A percentile compares a stretch with the other conserved stretches of the same genome.
These are phyloP conservation scores for Sturmia bella DNA, from an alignment of 2,888 invertebrate species.

Conservation along the genomic window DNA sequence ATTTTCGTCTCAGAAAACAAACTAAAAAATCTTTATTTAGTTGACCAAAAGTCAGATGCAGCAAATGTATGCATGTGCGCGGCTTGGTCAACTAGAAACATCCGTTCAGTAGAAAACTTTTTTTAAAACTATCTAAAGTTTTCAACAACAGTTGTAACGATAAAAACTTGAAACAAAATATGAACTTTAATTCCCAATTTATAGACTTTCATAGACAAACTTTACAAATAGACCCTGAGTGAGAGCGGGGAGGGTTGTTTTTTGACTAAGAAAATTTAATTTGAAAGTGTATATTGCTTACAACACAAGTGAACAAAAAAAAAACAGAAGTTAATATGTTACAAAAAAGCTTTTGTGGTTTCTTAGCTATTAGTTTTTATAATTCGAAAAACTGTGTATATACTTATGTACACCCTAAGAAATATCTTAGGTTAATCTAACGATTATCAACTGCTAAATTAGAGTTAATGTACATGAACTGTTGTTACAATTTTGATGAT, in stretches of 20 bases:
- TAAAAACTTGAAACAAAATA: slow-evolving; percentile 54
- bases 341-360: too few relatives aligned
- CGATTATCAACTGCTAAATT: too few relatives aligned
- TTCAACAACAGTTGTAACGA: slow-evolving; percentile 36
- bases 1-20: slow-evolving; percentile 23
- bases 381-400: too few relatives aligned
- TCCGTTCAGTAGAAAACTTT: slow-evolving; percentile 44
- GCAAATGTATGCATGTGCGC: slow-evolving; percentile 51
- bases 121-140: slow-evolving; percentile 48
- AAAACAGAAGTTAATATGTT: too few relatives aligned
- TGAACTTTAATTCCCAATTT: slow-evolving; percentile 19
- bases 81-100: slow-evolving; percentile 59
- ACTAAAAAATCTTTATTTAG: slow-evolving; percentile 25
- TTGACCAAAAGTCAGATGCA: slow-evolving; percentile 61
- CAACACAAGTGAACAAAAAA: not conserved
- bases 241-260: not conserved
- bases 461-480: too few relatives aligned
- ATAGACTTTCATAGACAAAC: slow-evolving; percentile 4
- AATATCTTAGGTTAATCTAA: too few relatives aligned
- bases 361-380: too few relatives aligned
- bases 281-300: not conserved
- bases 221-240: slow-evolving; percentile 27
- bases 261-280: slow-evolving; percentile 69
- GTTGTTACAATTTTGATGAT: too few relatives aligned
- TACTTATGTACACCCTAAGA: too few relatives aligned